phyloP scores from a whole-genome alignment of 1,140 invertebrate genomes.

The Steinernema khuongi region DNA sequence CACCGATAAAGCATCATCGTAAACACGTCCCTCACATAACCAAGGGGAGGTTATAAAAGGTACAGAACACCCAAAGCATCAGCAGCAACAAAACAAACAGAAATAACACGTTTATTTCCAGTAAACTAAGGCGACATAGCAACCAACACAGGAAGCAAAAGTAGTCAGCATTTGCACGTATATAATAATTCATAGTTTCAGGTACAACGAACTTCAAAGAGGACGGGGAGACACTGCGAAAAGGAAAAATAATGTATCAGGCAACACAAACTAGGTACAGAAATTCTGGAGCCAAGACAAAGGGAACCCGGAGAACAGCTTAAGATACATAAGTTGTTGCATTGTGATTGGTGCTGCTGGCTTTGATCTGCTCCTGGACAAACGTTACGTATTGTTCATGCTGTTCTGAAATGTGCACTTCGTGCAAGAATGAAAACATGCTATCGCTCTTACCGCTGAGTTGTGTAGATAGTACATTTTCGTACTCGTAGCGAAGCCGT shows the following conservation, averaged over 20 bases:
- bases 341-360: background rate
- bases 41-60: too few relatives aligned
- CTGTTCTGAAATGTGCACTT: conserved; percentile 47
- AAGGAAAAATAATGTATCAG: background rate
- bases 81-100: too few relatives aligned
- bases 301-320: conserved; percentile 17
- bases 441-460: conserved; percentile 42
- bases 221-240: background rate
- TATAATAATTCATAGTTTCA: background rate
- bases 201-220: background rate
- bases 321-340: conserved; percentile 35
- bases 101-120: background rate
- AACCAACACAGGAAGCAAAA: conserved; percentile 4
- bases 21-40: background rate
- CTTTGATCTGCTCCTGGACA: conserved; percentile 50
- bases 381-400: conserved; percentile 58
- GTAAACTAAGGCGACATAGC: conserved; percentile 9
- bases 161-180: background rate
- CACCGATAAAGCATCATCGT: background rate
- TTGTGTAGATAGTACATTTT: conserved; percentile 47
- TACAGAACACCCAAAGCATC: too few relatives aligned
- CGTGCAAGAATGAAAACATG: background rate
- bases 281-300: background rate
- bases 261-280: background rate
- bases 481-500: conserved; percentile 57